Evolutionary conservation across 2,113 vertebrate species (phyloP), one percentile per base, ranked within the genome.

Genomic region (Isichthys henryi): DNA sequence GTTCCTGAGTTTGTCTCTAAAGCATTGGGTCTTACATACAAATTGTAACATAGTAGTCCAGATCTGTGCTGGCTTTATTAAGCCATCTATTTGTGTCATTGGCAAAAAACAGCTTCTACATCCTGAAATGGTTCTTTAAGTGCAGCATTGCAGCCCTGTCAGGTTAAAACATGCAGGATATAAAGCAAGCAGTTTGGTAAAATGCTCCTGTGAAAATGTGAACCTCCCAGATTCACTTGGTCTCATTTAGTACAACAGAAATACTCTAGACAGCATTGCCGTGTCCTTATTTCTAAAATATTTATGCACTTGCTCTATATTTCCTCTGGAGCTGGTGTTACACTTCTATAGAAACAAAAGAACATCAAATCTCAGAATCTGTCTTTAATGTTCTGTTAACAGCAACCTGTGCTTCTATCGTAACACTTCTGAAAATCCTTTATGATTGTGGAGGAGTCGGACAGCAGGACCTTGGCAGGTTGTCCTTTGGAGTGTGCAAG

Each of bases 251-350:
- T 62, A 45, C 87, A 88, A 58, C 35, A 58, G 39, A 84, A 83
- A 31, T 85, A 58, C 48, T 66, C 52, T 83, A 31, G 27, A 48
- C 77, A 83, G 74, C 23, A 89, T 62, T 52, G 50, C 70, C 27
- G 31, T 83, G 80, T 46, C 88, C 88, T 85, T 83, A 85, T 84
- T 89, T 53, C 88, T 89, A 19, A 85, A 89, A 62, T 89, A 84
- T 62, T 58, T 89, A 84, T 46, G 88, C 39, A 84, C 80, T 56
- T 85, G 88, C 80, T 85, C 80, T 46, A 84, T 84, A 83, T 83
- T 85, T 82, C 31, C n/a, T 21, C n/a, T 80, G 70, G 5, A 87
- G 39, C 21, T 84, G 45, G 23, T 56, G 80, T 89, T 56, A 85
- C 19, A 85, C 11, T 66, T 48, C 52, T 56, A 31, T 39, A 62